Evolutionary conservation across 2,113 vertebrate species (phyloP).

Genomic region (Mungos mungo): DNA sequence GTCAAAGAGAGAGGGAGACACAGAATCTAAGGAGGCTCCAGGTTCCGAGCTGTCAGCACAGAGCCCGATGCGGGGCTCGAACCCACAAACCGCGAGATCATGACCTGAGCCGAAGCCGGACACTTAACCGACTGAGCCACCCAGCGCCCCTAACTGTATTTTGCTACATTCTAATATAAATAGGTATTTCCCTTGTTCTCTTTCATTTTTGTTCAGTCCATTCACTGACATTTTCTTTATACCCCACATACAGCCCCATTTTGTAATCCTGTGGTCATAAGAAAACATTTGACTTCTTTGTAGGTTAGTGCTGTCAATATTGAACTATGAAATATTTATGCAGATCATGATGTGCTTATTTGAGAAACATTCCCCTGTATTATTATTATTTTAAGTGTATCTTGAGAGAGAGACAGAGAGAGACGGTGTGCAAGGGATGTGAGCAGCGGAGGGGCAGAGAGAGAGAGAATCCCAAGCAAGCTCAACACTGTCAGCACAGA

Average conservation of each 20-base stretch:
- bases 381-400: background rate
- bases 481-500: too few species aligned
- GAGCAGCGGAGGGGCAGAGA: too few species aligned
- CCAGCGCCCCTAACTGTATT: background rate
- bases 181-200: slow-evolving; percentile 10
- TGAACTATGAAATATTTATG: background rate
- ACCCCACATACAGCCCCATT: background rate
- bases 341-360: background rate
- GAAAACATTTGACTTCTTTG: slow-evolving; percentile 40
- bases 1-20: too few species aligned
- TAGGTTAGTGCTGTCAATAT: background rate
- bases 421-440: too few species aligned
- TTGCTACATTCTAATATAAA: background rate
- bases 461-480: too few species aligned
- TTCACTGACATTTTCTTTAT: background rate
- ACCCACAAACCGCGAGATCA: too few species aligned
- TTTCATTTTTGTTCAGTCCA: background rate
- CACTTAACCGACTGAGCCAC: too few species aligned
- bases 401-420: too few species aligned
- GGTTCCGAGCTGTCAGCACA: too few species aligned
- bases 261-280: background rate
- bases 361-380: background rate
- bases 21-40: too few species aligned
- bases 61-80: too few species aligned
- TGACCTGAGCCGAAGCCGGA: too few species aligned